phyloP scores from a whole-genome alignment of 1,140 invertebrate genomes.

The Brachionus rubens region DNA sequence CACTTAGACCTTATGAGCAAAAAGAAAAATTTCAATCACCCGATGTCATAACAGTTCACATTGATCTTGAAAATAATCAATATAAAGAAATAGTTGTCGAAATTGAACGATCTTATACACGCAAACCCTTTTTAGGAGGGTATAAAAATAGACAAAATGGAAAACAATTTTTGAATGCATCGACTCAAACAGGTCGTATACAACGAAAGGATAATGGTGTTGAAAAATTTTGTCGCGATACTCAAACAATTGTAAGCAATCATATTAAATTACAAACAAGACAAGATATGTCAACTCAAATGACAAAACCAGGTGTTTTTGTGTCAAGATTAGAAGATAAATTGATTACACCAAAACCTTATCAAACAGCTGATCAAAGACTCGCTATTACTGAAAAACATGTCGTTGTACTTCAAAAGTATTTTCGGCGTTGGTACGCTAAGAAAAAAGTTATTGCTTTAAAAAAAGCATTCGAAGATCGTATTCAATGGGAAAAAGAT shows the following conservation, averaged over 20 bases:
- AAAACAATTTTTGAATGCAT: slow-evolving; percentile 58
- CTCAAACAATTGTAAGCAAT: slow-evolving; percentile 57
- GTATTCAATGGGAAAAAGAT: slow-evolving; percentile 49
- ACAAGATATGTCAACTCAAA: slow-evolving; percentile 59
- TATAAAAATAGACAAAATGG: slow-evolving; percentile 56
- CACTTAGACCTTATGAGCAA: slow-evolving; percentile 56
- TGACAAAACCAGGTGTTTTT: slow-evolving; percentile 59
- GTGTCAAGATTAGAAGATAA: slow-evolving; percentile 56
- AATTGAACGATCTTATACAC: slow-evolving; percentile 55
- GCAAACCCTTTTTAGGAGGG: slow-evolving; percentile 59
- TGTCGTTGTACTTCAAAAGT: slow-evolving; percentile 51
- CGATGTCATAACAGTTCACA: slow-evolving; percentile 58
- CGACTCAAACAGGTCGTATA: slow-evolving; percentile 57
- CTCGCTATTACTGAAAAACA: slow-evolving; percentile 6
- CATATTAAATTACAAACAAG: slow-evolving; percentile 56
- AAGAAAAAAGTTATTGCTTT: slow-evolving; percentile 49
- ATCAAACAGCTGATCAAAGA: slow-evolving; percentile 59
- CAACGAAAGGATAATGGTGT: slow-evolving; percentile 50
- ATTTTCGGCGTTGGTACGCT: slow-evolving; percentile 52
- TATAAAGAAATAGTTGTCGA: slow-evolving; percentile 58
- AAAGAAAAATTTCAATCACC: slow-evolving; percentile 57
- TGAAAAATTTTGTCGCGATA: slow-evolving; percentile 55
- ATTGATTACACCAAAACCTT: slow-evolving; percentile 55
- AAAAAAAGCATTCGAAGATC: slow-evolving; percentile 41
- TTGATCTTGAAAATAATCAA: slow-evolving; percentile 51